These are phyloP conservation scores for Hycleus phaleratus DNA, from an alignment of 1,140 invertebrate genomes.

Conservation along the genomic window DNA sequence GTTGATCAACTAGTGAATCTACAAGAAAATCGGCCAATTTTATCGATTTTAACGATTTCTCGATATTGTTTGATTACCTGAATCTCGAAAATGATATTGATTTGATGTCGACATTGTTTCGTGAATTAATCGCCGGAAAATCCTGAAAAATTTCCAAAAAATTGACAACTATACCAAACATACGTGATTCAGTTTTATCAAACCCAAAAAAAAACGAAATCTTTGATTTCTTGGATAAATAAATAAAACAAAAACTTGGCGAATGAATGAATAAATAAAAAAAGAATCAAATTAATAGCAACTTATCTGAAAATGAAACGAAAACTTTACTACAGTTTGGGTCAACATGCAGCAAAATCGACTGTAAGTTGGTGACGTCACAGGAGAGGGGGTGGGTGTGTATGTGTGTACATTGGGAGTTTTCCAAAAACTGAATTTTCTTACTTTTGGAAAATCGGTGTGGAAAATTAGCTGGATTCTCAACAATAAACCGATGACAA, in stretches of 20 bases:
- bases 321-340: too few species aligned
- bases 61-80: slow-evolving; percentile 5
- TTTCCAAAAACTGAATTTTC: too few species aligned
- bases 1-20: slow-evolving; percentile 19
- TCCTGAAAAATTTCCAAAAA: background rate
- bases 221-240: slow-evolving; percentile 5
- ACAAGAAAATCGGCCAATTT: background rate
- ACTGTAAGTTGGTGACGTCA: too few species aligned
- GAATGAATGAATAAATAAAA: too few species aligned
- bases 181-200: slow-evolving; percentile 1
- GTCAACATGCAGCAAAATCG: too few species aligned
- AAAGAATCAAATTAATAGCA: too few species aligned
- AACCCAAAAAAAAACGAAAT: background rate
- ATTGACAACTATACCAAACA: slow-evolving; percentile 3
- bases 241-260: background rate
- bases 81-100: slow-evolving; percentile 18
- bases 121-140: background rate
- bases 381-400: too few species aligned
- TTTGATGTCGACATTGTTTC: slow-evolving; percentile 16
- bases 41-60: background rate
- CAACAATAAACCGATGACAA: background rate
- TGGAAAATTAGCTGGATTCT: too few species aligned
- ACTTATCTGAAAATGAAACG: too few species aligned
- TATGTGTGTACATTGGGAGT: too few species aligned
- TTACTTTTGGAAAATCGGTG: background rate